Evolutionary conservation across 2,797 vertebrate species (phyloP).

Genomic region (Peromyscus nudipes): DNA sequence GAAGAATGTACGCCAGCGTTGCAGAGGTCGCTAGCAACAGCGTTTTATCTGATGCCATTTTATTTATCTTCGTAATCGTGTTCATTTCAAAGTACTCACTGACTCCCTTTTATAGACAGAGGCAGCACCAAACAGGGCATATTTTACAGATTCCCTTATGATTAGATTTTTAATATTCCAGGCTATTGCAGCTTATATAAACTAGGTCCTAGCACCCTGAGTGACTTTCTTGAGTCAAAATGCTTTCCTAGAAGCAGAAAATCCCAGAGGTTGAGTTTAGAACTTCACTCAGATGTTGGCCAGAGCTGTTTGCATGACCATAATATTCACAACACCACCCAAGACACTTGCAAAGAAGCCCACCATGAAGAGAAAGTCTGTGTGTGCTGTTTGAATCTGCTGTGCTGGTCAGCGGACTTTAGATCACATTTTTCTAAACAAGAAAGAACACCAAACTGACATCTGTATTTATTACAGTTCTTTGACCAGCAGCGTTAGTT

Average conservation of each 20-base stretch:
- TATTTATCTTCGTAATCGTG: conserved; percentile 33
- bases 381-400: conserved; percentile 33
- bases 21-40: neutral
- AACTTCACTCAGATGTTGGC: conserved; percentile 14
- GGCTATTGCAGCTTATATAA: neutral
- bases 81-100: conserved; percentile 5
- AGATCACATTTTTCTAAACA: conserved; percentile 61
- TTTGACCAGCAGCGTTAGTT: neutral
- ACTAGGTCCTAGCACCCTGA: neutral
- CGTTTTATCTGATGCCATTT: neutral
- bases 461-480: conserved; percentile 18
- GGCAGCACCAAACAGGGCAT: neutral
- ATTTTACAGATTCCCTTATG: conserved; percentile 9
- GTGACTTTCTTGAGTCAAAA: conserved; percentile 7
- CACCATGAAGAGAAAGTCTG: conserved; percentile 23
- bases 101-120: neutral
- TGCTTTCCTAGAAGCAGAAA: conserved; percentile 35
- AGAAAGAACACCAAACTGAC: conserved; percentile 41
- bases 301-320: neutral
- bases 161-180: neutral
- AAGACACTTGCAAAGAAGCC: conserved; percentile 51
- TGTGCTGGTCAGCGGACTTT: conserved; percentile 64
- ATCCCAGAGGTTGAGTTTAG: conserved; percentile 5
- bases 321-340: neutral
- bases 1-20: neutral